phyloP scores from a whole-genome alignment of 2,888 invertebrate genomes.

The Germaria angustata region DNA sequence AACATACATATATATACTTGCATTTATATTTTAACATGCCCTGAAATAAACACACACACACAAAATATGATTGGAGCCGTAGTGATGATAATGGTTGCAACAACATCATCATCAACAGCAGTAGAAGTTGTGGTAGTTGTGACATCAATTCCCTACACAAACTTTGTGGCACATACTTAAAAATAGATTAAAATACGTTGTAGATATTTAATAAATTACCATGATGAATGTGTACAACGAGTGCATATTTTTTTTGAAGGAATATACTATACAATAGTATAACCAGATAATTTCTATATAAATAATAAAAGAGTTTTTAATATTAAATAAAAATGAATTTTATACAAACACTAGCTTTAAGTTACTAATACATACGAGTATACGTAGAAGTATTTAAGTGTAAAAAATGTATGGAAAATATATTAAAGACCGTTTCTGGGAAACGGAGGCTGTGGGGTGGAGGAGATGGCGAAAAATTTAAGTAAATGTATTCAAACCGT shows the following conservation, averaged over 20 bases:
- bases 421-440: neutral
- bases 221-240: conserved; percentile 34
- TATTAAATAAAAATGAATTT: neutral
- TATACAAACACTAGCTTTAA: neutral
- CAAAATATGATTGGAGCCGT: neutral
- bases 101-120: neutral
- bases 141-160: conserved; percentile 39
- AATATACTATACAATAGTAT: conserved; percentile 1
- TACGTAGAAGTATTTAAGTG: neutral
- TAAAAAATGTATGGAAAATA: neutral
- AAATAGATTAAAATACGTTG: conserved; percentile 58
- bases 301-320: conserved; percentile 51
- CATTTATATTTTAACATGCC: neutral
- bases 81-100: conserved; percentile 17
- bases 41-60: neutral
- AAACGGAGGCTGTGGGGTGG: no score
- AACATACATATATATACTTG: neutral
- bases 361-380: neutral
- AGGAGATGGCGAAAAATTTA: neutral
- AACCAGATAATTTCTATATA: conserved; percentile 52
- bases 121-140: conserved; percentile 18
- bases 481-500: neutral
- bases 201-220: conserved; percentile 56
- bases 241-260: conserved; percentile 1
- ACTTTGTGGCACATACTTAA: conserved; percentile 56